A percentile compares a stretch with the other conserved stretches of the same genome.
Conservation (phyloP, 2,113 vertebrate species). For the Ceyx melanurus region DNA sequence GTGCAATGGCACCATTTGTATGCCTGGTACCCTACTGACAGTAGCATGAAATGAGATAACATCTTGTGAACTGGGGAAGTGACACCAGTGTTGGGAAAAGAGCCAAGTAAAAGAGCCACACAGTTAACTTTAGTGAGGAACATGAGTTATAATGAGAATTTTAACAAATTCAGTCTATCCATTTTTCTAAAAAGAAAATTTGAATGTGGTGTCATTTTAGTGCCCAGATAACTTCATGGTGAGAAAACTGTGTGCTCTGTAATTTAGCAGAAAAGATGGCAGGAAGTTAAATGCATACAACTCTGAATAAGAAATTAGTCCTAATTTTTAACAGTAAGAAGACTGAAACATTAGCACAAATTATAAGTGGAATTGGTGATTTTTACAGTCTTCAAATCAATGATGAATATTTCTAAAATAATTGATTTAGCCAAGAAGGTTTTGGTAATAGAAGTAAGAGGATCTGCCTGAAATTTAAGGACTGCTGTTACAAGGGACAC, state of each 20-base stretch:
- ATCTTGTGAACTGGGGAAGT: neutral
- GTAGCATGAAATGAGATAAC: neutral
- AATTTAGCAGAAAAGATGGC: neutral
- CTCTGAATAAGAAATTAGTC: neutral
- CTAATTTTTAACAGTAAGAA: neutral
- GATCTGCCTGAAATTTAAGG: neutral
- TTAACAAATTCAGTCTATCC: neutral
- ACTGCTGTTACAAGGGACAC: neutral
- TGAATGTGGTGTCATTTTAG: neutral
- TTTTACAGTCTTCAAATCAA: conserved; percentile 2
- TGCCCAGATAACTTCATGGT: neutral
- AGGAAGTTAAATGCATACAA: neutral
- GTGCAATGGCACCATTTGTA: too few relatives aligned
- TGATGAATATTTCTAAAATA: neutral
- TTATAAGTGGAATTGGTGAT: neutral
- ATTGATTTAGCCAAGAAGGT: neutral
- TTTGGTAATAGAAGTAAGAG: neutral
- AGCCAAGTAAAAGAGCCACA: neutral
- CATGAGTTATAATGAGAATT: neutral
- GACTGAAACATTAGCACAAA: neutral
- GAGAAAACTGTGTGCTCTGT: neutral
- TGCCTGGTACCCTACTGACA: neutral
- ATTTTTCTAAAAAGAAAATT: neutral
- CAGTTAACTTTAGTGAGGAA: neutral
- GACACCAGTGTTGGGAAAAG: neutral